Conservation (phyloP, 2,888 invertebrate genomes). For the Diaphora mendica region DNA sequence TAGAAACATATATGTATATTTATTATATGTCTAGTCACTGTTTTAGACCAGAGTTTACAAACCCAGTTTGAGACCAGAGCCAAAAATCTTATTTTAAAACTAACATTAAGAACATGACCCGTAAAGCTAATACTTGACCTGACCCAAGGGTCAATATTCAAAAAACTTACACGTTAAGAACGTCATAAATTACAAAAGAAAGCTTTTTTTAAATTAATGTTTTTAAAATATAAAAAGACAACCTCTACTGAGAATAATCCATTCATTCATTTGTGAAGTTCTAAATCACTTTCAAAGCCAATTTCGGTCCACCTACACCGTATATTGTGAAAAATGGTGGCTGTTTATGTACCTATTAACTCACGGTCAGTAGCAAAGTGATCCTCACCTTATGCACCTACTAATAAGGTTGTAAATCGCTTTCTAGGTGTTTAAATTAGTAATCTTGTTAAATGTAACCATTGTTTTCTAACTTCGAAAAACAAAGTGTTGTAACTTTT, state of each 20-base stretch:
- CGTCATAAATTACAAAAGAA: background rate
- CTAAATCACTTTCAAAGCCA: conserved; percentile 24
- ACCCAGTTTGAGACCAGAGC: no score
- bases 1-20: no score
- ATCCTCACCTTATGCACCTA: conserved; percentile 11
- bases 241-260: background rate
- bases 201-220: background rate
- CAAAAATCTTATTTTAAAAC: no score
- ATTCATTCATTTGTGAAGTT: conserved; percentile 7
- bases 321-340: conserved; percentile 25
- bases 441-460: conserved; percentile 14
- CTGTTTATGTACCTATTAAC: conserved; percentile 9
- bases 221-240: background rate
- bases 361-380: conserved; percentile 2
- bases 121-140: background rate
- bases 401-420: conserved; percentile 10
- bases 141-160: background rate
- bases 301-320: conserved; percentile 17
- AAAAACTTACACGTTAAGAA: background rate
- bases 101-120: background rate
- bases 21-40: no score
- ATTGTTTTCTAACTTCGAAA: conserved; percentile 16
- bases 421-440: conserved; percentile 9
- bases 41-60: no score
- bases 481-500: conserved; percentile 8